Evolutionary conservation across 2,888 invertebrate species (phyloP), one percentile per base, ranked within the genome.

Genomic region (Biston betularia): DNA sequence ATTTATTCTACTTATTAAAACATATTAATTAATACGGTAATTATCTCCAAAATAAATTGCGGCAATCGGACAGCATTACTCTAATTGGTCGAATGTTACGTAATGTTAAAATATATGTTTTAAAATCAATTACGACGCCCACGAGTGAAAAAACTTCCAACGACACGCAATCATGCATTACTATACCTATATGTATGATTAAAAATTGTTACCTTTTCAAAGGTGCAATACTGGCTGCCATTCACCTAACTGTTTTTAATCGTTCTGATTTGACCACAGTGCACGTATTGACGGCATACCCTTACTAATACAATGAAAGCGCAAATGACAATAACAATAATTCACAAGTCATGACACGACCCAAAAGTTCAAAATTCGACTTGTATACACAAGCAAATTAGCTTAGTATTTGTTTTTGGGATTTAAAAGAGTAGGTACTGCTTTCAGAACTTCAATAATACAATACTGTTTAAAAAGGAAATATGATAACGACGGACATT

Each of bases 151-250:
- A 68, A 69, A 45, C 35, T 52, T 54, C 46, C 34, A 50, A 61
- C 56, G 9, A 48, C 53, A 60, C n/a, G 50, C 40, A 65, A 61
- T 57, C 58, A 40, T 64, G n/a, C n/a, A n/a, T n/a, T n/a, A n/a
- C n/a, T n/a, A n/a, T n/a, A n/a, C n/a, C n/a, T n/a, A n/a, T n/a
- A 10, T 35, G 38, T 53, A 15, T 56, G 24, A 60, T 64, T 53
- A 53, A 59, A 65, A 65, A 67, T 58, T 59, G 44, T 57, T 65
- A 61, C 40, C 50, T 46, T 34, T n/a, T 50, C 52, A 45, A 68
- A 64, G 67, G 69, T 69, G 71, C 69, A 71, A 71, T 71, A 72
- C 60, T 67, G 53, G 69, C 60, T 67, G 50, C 71, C 73, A 71
- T 72, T 74, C 70, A 72, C 71, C 53, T 64, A 67, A 57, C 56